phyloP scores from a whole-genome alignment of 2,797 vertebrate genomes.

The Pelochelys cantorii region DNA sequence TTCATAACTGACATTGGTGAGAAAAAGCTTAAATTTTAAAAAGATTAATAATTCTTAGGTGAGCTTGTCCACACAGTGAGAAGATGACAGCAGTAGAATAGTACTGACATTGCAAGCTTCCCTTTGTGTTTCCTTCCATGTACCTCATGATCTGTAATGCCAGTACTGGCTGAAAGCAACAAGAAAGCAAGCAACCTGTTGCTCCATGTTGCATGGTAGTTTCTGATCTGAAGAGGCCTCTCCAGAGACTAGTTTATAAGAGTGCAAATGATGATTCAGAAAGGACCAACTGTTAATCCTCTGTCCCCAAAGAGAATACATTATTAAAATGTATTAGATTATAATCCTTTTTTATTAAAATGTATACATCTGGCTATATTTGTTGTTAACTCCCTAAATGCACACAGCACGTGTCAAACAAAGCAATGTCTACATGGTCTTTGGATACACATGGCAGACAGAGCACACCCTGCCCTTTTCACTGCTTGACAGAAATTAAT shows the following conservation, averaged over 20 bases:
- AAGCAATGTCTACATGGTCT: neutral
- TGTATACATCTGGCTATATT: conserved; percentile 70
- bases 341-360: conserved; percentile 77
- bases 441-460: conserved; percentile 24
- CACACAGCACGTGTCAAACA: conserved; percentile 61
- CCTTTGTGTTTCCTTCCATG: neutral
- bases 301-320: conserved; percentile 48
- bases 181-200: neutral
- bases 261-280: neutral
- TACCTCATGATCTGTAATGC: neutral
- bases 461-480: conserved; percentile 52
- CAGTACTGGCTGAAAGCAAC: neutral
- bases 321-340: conserved; percentile 70
- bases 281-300: conserved; percentile 1
- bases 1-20: neutral
- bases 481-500: conserved; percentile 33
- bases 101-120: neutral
- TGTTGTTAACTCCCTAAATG: conserved; percentile 71
- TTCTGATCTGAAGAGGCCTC: conserved; percentile 11
- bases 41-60: neutral
- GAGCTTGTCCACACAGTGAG: neutral
- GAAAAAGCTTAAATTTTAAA: neutral
- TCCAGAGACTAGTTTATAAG: conserved; percentile 15
- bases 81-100: neutral
- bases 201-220: neutral